Percentiles rank a stretch among this genome's conserved stretches.
Conservation (phyloP, 2,888 invertebrate genomes). For the Leptothorax acervorum region DNA sequence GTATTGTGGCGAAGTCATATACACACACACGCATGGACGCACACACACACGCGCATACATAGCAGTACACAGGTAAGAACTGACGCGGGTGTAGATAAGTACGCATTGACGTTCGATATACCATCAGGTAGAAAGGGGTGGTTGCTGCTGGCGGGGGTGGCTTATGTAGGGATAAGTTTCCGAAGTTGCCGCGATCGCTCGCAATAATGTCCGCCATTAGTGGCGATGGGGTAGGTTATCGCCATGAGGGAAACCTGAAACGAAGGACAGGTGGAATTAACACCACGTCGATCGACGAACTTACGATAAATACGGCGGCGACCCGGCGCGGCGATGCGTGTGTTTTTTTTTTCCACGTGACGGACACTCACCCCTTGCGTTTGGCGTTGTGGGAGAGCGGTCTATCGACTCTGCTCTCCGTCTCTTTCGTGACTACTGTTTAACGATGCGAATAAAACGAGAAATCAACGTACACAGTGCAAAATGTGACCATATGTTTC, state of each 20-base stretch:
- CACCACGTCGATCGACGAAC: constrained; percentile 76
- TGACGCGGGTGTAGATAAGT: constrained; percentile 64
- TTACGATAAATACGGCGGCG: constrained; percentile 63
- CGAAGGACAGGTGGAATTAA: constrained; percentile 81
- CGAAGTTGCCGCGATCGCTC: constrained; percentile 78
- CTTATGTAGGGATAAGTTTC: constrained; percentile 71
- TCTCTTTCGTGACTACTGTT: constrained; percentile 40
- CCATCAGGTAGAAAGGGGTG: constrained; percentile 40
- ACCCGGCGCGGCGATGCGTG: constrained; percentile 21
- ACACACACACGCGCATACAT: constrained; percentile 39
- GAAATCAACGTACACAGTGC: constrained; percentile 21
- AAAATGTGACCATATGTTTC: constrained; percentile 34
- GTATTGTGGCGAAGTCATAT: constrained; percentile 47
- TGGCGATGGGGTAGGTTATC: constrained; percentile 76
- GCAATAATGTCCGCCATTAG: constrained; percentile 81
- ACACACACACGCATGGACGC: constrained; percentile 17
- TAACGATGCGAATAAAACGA: constrained; percentile 44
- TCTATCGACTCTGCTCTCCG: constrained; percentile 25
- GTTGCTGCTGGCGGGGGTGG: constrained; percentile 41
- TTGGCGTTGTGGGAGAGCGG: constrained; percentile 20
- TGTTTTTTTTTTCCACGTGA: constrained; percentile 31
- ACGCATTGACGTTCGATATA: constrained; percentile 76
- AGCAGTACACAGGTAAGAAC: constrained; percentile 52
- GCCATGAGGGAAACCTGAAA: constrained; percentile 74
- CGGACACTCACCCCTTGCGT: constrained; percentile 39